Evolutionary conservation across 2,113 vertebrate species (phyloP), one percentile per base, ranked within the genome.

Genomic region (Serinus canaria): DNA sequence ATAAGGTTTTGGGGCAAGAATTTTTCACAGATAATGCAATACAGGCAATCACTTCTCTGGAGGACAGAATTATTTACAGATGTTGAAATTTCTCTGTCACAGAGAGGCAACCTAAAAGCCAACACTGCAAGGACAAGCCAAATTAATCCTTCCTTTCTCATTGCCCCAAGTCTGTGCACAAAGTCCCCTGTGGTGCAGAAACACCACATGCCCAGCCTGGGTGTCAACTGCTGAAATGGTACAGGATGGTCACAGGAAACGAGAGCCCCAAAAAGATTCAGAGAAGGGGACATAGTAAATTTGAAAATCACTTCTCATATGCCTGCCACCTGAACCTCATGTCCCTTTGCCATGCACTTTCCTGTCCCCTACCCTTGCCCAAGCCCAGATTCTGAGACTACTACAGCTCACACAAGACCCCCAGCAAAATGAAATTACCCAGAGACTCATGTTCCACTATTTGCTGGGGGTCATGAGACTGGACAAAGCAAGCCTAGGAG

Each of bases 21-120:
- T 97, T 95, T 97, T 92, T 97, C 94, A 93, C 62, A 89, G 82
- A 84, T 91, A 95, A 90, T 91, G 82, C 64, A 67, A 74, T 22
- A 84, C 0, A 2, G 75, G 73, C 55, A 91, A 68, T 94, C 89
- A 46, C 49, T 95, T 95, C 59, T 91, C 66, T 70, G 30, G 62
- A 91, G 72, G 52, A 83, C 64, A 93, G 75, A 92, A 95, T 86
- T 95, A 94, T 95, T 96, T 95, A 86, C 69, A 70, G 79, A 91
- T 33, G 12, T 58, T 88, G 86, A 79, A 69, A 75, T 92, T 94
- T 90, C 84, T 94, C 52, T 77, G 9, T 53, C 59, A 49, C 0
- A 1, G 46, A 88, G 27, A 87, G 16, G 37, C 76, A 92, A 69
- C 7, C 8, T 63, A 63, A 83, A 73, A 93, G 50, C 15, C 41